Evolutionary conservation across 2,113 vertebrate genomes (phyloP), one percentile per base, ranked within the genome.

Genomic region (Tachysurus fulvidraco): DNA sequence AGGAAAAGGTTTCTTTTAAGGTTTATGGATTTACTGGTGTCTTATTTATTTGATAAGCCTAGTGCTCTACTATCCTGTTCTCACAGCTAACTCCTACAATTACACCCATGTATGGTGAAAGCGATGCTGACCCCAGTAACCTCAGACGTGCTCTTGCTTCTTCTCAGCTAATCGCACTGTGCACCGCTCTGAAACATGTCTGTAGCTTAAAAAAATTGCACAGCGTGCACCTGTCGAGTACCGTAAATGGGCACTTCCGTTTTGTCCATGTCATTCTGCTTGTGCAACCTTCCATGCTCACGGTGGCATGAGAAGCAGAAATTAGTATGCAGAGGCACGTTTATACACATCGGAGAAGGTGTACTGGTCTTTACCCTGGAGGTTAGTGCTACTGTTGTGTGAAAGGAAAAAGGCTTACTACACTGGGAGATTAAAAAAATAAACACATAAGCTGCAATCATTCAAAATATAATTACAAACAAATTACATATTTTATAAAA

Each of bases 161-260:
- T 65, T 28, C 41, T 79, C 59, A 77, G 44, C 80, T 65, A 83
- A 83, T 87, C 69, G 50, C 57, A 64, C 86, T 59, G n/a, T 83
- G 59, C 23, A 55, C 55, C 71, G 30, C 69, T 77, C 57, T 77
- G 57, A 50, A 87, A 83, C 80, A 87, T 87, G 69, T 87, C 64
- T 87, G 57, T 44, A 65, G 69, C 69, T 76, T 87, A 41, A 87
- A 65, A 87, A 77, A 82, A 62, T 83, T 21, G 30, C 67, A 71
- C 44, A 73, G 44, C 79, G 55, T 54, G 67, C 67, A 82, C 85
- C 79, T 86, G 85, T 81, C 85, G 80, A 86, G 79, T 54, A 55
- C 71, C 71, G 7, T 78, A 77, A 87, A 82, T 57, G 86, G 60
- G 50, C 86, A 87, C 55, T 87, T 87, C 86, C 81, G 71, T 78